Percentiles rank a stretch among this genome's conserved stretches.
phyloP scores from a whole-genome alignment of 2,797 vertebrate genomes.

The Amazona finschi region DNA sequence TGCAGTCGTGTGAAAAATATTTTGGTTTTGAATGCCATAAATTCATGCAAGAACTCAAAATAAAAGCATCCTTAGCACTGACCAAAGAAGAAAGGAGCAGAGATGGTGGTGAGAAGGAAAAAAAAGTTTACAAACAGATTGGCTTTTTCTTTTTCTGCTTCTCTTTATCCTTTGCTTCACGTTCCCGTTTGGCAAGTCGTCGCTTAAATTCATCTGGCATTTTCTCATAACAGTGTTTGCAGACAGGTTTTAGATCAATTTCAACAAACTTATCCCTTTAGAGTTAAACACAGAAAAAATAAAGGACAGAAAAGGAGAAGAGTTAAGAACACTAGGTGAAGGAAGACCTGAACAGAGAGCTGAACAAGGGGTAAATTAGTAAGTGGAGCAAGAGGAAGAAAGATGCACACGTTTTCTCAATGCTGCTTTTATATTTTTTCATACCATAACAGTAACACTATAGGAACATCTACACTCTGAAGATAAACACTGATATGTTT shows the following conservation, averaged over 20 bases:
- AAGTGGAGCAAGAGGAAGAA: neutral
- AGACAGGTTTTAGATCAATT: conserved; percentile 98
- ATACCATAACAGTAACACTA: neutral
- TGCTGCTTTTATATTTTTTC: neutral
- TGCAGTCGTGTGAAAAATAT: neutral
- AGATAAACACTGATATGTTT: neutral
- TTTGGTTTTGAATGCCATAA: neutral
- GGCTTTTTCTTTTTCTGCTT: conserved; percentile 94
- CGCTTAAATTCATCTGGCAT: conserved; percentile 95
- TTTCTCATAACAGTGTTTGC: conserved; percentile 96
- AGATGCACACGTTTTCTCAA: neutral
- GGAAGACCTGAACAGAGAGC: conserved; percentile 34
- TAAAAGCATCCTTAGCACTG: conserved; percentile 74
- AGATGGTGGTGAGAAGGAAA: conserved; percentile 65
- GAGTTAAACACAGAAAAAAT: conserved; percentile 65
- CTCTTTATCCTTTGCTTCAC: conserved; percentile 87
- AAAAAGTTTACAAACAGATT: conserved; percentile 87
- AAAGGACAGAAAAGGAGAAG: conserved; percentile 68
- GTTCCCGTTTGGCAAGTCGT: conserved; percentile 89
- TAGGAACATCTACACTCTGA: neutral
- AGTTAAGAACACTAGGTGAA: conserved; percentile 57
- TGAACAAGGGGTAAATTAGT: neutral
- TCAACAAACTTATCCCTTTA: conserved; percentile 98
- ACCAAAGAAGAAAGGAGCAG: conserved; percentile 80
- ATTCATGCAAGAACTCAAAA: conserved; percentile 37